These are phyloP conservation scores for Dasysyrphus albostriatus DNA, from an alignment of 2,888 invertebrate genomes.

Conservation along the genomic window DNA sequence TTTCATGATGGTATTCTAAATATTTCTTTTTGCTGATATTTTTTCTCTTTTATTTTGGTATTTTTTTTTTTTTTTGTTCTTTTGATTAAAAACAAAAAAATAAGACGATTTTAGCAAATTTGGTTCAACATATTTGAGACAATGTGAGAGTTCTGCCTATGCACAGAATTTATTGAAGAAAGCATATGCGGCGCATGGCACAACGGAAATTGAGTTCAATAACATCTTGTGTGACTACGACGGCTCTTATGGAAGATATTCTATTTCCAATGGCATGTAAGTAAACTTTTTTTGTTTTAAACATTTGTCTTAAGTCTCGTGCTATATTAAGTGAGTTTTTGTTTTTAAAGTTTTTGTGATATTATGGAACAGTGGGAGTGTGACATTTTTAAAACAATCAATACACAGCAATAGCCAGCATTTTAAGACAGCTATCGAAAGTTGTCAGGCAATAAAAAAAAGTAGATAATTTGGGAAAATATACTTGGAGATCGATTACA, in stretches of 20 bases:
- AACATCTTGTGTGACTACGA: conserved; percentile 87
- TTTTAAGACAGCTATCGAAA: no score
- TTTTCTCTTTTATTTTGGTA: background rate
- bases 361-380: no score
- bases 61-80: background rate
- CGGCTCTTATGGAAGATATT: conserved; percentile 87
- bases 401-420: no score
- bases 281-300: conserved; percentile 74
- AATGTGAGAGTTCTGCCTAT: conserved; percentile 88
- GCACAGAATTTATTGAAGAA: conserved; percentile 85
- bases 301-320: no score
- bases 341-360: no score
- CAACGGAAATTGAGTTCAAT: conserved; percentile 85
- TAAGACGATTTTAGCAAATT: conserved; percentile 79
- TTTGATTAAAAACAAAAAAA: conserved; percentile 34
- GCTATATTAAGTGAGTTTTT: no score
- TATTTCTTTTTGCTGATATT: conserved; percentile 28
- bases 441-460: no score
- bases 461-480: no score
- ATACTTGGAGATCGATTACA: no score
- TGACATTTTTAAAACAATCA: no score
- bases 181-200: conserved; percentile 87
- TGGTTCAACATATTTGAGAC: conserved; percentile 87
- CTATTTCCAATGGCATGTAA: conserved; percentile 86
- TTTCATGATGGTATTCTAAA: background rate